A percentile compares a stretch with the other conserved stretches of the same genome.
Conservation (phyloP, 2,797 vertebrate species). For the Dryobates pubescens region DNA sequence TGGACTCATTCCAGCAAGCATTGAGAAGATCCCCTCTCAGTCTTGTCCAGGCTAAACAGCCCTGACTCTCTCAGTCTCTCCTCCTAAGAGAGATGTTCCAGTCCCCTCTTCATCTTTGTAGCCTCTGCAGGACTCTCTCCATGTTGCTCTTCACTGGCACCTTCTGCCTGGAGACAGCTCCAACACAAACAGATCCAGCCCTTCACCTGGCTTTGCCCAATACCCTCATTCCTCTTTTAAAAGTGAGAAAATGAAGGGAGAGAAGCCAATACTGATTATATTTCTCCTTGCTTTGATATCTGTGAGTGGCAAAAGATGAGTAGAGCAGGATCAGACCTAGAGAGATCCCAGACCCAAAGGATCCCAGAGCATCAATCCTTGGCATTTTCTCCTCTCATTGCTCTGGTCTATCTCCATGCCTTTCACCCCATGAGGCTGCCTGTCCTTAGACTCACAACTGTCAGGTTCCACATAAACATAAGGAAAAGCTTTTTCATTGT, state of each 20-base stretch:
- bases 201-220: background rate
- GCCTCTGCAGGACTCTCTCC: too few relatives aligned
- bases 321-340: background rate
- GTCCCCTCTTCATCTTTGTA: too few relatives aligned
- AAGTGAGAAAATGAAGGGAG: background rate
- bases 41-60: too few relatives aligned
- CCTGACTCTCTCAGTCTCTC: too few relatives aligned
- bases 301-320: background rate
- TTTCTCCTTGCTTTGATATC: background rate
- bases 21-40: too few relatives aligned
- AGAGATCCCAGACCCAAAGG: background rate
- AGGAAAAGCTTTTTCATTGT: too few relatives aligned
- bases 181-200: background rate
- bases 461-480: background rate
- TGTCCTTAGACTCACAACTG: background rate
- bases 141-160: background rate
- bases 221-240: background rate
- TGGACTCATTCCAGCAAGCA: too few relatives aligned
- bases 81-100: too few relatives aligned
- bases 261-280: background rate
- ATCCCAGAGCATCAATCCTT: rapidly evolving
- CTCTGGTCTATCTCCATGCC: background rate
- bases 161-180: background rate
- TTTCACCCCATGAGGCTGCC: background rate
- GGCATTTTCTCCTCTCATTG: background rate